phyloP scores from a whole-genome alignment of 2,113 vertebrate species.

The Centrocercus urophasianus region DNA sequence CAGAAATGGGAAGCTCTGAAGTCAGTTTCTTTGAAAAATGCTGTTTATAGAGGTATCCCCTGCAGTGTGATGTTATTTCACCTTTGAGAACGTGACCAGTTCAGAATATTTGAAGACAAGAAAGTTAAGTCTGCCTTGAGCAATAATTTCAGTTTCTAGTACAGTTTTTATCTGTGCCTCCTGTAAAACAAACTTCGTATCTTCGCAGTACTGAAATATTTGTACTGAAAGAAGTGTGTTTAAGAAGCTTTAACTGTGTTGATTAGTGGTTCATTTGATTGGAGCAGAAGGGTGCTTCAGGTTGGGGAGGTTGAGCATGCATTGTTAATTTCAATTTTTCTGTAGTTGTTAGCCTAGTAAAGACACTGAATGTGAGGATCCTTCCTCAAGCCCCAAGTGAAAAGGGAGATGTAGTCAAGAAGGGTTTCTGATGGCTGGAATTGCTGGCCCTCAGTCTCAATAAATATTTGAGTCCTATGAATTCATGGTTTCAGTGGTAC shows the following conservation, averaged over 20 bases:
- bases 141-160: background rate
- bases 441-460: background rate
- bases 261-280: background rate
- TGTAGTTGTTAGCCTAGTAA: background rate
- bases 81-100: background rate
- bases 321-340: background rate
- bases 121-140: background rate
- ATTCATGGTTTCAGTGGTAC: background rate
- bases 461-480: background rate
- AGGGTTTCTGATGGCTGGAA: background rate
- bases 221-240: background rate
- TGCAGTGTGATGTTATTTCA: background rate
- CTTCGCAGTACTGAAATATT: background rate
- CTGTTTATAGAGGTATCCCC: background rate
- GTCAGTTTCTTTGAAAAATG: background rate
- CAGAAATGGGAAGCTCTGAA: background rate
- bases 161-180: background rate
- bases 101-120: conserved; percentile 22
- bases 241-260: background rate
- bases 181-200: background rate
- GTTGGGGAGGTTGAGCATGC: background rate
- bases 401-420: background rate
- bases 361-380: background rate
- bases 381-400: background rate
- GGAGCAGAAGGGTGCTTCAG: background rate